These are phyloP conservation scores for Resseliella maxima DNA, from an alignment of 2,888 invertebrate species.

Conservation along the genomic window DNA sequence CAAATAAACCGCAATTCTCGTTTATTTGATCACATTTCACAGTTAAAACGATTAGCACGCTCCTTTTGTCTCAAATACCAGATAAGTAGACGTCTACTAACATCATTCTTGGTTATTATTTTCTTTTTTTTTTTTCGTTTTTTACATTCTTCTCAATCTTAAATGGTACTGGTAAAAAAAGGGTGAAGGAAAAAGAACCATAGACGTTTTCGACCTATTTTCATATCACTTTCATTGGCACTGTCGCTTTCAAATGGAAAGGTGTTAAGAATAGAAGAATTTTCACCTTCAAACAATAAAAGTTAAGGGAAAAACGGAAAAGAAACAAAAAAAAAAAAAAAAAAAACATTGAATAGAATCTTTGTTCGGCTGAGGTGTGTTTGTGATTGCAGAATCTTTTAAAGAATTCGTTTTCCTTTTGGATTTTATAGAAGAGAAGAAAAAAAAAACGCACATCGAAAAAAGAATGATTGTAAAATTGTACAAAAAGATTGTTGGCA, in stretches of 20 bases:
- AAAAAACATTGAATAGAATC: not conserved
- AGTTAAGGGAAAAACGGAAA: not conserved
- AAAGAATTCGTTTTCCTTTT: not conserved
- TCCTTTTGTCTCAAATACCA: not conserved
- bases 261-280: constrained; percentile 10
- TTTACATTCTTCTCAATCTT: not conserved
- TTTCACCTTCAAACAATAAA: constrained; percentile 40
- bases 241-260: not conserved
- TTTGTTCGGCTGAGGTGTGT: not conserved
- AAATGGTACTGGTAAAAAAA: not conserved
- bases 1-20: not conserved
- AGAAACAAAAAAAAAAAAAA: not conserved
- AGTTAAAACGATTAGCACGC: not conserved
- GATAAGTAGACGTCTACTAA: not conserved
- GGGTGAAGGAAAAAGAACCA: not conserved
- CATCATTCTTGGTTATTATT: too few relatives aligned
- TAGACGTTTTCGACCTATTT: not conserved
- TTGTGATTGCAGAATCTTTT: not conserved
- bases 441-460: not conserved
- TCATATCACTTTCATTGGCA: not conserved
- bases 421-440: not conserved
- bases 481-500: not conserved
- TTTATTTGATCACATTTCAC: constrained; percentile 1
- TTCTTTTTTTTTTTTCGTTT: not conserved
- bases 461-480: not conserved